A percentile compares a stretch with the other conserved stretches of the same genome.
Conservation (phyloP, 2,888 invertebrate species). For the Myathropa florea region DNA sequence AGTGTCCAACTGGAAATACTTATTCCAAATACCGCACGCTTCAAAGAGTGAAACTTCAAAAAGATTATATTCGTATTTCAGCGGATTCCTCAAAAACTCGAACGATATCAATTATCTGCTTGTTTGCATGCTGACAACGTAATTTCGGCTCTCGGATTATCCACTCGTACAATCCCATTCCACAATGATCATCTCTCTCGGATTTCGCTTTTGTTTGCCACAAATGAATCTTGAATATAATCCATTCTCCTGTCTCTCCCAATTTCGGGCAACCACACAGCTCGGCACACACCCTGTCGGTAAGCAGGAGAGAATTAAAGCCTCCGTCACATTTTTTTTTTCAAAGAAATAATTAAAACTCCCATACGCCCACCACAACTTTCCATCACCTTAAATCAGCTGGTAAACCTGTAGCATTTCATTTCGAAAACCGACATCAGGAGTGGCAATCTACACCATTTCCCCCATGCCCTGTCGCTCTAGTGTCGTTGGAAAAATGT, state of each 20-base stretch:
- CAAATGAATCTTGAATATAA: background rate
- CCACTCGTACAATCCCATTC: background rate
- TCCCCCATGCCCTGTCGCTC: background rate
- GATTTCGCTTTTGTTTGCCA: background rate
- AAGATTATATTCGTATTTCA: background rate
- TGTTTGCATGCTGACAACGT: background rate
- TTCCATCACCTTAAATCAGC: background rate
- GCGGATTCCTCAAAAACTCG: background rate
- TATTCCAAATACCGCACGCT: background rate
- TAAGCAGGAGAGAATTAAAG: background rate
- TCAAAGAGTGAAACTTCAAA: background rate
- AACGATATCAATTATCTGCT: background rate
- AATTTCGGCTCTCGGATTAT: background rate
- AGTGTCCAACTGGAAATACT: background rate
- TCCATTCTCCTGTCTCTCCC: background rate
- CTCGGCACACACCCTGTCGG: background rate
- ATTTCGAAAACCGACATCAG: background rate
- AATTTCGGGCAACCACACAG: background rate
- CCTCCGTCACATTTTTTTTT: background rate
- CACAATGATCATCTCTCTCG: background rate
- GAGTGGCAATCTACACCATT: background rate
- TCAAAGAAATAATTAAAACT: background rate
- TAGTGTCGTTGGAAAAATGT: background rate
- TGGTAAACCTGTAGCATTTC: constrained; percentile 18
- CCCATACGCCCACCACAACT: background rate